A percentile compares a stretch with the other conserved stretches of the same genome.
These are phyloP conservation scores for Siniperca knerii DNA, from an alignment of 2,113 vertebrate species.

Conservation along the genomic window DNA sequence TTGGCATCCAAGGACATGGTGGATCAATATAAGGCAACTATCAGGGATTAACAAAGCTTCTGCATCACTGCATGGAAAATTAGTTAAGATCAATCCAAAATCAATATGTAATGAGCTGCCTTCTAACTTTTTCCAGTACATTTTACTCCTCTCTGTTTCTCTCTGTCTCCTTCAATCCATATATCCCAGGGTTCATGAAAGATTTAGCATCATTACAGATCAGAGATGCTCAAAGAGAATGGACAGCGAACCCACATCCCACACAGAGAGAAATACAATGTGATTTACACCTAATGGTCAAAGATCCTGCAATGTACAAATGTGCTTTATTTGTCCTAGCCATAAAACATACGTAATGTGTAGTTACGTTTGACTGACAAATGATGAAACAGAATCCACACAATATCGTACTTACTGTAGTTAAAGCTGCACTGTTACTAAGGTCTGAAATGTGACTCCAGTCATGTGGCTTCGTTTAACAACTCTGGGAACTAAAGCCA, in stretches of 20 bases:
- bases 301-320: background rate
- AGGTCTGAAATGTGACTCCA: constrained; percentile 61
- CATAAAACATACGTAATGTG: background rate
- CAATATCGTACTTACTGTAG: constrained; percentile 12
- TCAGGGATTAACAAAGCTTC: constrained; percentile 36
- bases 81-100: constrained; percentile 48
- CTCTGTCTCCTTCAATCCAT: constrained; percentile 21
- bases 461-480: constrained; percentile 72
- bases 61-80: constrained; percentile 52
- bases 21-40: constrained; percentile 47
- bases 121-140: constrained; percentile 53
- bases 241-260: background rate
- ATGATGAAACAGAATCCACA: constrained; percentile 23
- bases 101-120: constrained; percentile 57
- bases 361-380: constrained; percentile 3
- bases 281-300: constrained; percentile 9
- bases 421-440: constrained; percentile 36
- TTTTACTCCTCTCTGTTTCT: constrained; percentile 37
- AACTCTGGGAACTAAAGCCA: constrained; percentile 63
- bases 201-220: constrained; percentile 63
- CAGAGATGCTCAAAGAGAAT: constrained; percentile 31
- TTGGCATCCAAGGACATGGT: constrained; percentile 39
- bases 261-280: background rate
- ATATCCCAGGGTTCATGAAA: constrained; percentile 53
- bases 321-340: background rate